Conservation (phyloP, 2,888 invertebrate species). For the Thalpophila matura region DNA sequence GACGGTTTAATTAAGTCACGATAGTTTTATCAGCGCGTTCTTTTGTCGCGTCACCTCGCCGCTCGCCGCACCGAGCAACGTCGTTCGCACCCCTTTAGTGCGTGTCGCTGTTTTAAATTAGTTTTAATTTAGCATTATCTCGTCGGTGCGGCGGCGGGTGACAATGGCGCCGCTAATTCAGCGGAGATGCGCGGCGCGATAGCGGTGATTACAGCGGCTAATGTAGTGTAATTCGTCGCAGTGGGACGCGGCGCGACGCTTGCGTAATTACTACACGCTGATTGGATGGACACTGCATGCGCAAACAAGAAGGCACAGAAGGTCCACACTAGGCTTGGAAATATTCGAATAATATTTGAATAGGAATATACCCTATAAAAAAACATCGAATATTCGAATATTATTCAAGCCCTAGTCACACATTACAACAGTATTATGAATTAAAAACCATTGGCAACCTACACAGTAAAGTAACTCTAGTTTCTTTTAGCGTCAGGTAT, state of each 20-base stretch:
- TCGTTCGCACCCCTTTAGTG: constrained; percentile 30
- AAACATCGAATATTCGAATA: too few relatives aligned
- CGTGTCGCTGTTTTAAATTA: constrained; percentile 58
- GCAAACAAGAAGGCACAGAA: not conserved
- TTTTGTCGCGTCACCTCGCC: constrained; percentile 59
- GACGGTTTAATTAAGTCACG: constrained; percentile 76
- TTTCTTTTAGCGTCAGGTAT: too few relatives aligned
- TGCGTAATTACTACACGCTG: constrained; percentile 31
- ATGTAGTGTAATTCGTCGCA: constrained; percentile 61
- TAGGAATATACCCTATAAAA: too few relatives aligned
- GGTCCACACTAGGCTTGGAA: not conserved
- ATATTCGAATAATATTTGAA: too few relatives aligned
- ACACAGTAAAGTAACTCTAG: too few relatives aligned
- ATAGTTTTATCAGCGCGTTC: constrained; percentile 71
- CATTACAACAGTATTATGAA: too few relatives aligned
- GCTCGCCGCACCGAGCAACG: constrained; percentile 7
- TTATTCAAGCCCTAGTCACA: too few relatives aligned
- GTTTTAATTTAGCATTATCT: constrained; percentile 67
- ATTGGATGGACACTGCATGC: constrained; percentile 30
- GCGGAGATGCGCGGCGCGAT: constrained; percentile 67
- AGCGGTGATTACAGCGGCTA: constrained; percentile 59
- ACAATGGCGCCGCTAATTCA: constrained; percentile 69
- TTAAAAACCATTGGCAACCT: too few relatives aligned
- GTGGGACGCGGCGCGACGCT: constrained; percentile 51
- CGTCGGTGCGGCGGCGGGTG: constrained; percentile 23